A percentile compares a stretch with the other conserved stretches of the same genome.
phyloP scores from a whole-genome alignment of 2,888 invertebrate species.

The Cheilosia vernalis region DNA sequence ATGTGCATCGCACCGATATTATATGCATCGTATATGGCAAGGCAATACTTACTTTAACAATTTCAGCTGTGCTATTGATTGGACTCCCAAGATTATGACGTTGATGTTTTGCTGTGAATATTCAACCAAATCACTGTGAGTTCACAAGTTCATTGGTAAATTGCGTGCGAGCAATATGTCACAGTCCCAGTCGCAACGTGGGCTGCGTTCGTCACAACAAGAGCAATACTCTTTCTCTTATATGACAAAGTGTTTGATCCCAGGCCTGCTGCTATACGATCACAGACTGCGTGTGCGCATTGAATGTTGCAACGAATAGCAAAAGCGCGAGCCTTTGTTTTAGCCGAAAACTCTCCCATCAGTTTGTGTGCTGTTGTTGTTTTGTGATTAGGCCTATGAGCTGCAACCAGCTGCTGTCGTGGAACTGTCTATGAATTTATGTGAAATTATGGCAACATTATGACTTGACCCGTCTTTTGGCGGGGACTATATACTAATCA shows the following conservation, averaged over 20 bases:
- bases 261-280: not conserved
- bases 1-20: slow-evolving; percentile 2
- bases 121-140: slow-evolving; percentile 44
- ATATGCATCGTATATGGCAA: slow-evolving; percentile 18
- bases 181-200: not conserved
- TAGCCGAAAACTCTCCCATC: slow-evolving; percentile 32
- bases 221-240: slow-evolving; percentile 27
- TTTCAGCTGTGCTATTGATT: slow-evolving; percentile 34
- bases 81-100: slow-evolving; percentile 52
- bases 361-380: not conserved
- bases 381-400: not conserved
- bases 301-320: slow-evolving; percentile 36
- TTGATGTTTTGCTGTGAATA: slow-evolving; percentile 45
- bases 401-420: not conserved
- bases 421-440: slow-evolving; percentile 9
- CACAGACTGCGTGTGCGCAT: not conserved
- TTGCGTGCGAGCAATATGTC: not conserved
- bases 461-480: slow-evolving; percentile 40
- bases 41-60: slow-evolving; percentile 5
- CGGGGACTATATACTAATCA: slow-evolving; percentile 32
- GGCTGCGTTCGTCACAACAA: slow-evolving; percentile 19
- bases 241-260: slow-evolving; percentile 19
- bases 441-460: slow-evolving; percentile 34
- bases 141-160: slow-evolving; percentile 71
- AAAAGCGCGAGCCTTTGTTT: slow-evolving; percentile 12